Base-by-base conservation (phyloP, 2,888 invertebrate genomes). In the Xestobium rufovillosum region DNA sequence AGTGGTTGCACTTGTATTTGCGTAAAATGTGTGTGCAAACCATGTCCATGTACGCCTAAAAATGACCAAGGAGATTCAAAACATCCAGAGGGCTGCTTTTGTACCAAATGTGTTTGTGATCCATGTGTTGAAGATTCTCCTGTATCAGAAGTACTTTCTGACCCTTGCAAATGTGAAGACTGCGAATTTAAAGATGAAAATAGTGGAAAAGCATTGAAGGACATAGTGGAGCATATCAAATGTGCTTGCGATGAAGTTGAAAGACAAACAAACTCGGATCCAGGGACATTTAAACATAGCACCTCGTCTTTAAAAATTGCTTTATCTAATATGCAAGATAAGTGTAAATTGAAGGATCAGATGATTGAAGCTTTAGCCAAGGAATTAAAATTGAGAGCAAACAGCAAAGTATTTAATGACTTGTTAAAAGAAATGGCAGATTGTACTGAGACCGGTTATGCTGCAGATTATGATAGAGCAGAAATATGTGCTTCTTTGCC, bases 341-440 rank as follows among this genome's bases (percentile, higher is more conserved):
- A 55, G 27, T 51, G 52, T 25, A 43, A 39, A 15, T 41, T 44
- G 4, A 56, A 55, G 36, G 56, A 53, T 43, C 36, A 35, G 10
- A 47, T 52, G 43, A 53, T 55, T 31, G 42, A 43, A 2, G 45
- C 44, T 1, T 43, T 55, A 39, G 44, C 48, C 14, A 34, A 48
- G 12, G 49, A 53, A 34, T 36, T 56, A 8, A 39, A 44, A 26
- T 4, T 42, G 13, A 38, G 46, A 14, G 38, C 48, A 2, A 39
- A 45, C 13, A 42, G 43, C 16, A 41, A 39, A 19, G 25, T 43
- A 9, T 47, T 48, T 25, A 26, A 43, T 13, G 10, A 44, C 3
- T 37, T 50, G 40, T 19, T 50, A 2, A 26, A 35, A n/a, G 33
- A 38, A 12, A 33, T 47, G 14, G 17, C 27, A 16, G 26, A 10